Base-by-base conservation (phyloP, 2,797 vertebrate genomes). In the Florisuga fusca region DNA sequence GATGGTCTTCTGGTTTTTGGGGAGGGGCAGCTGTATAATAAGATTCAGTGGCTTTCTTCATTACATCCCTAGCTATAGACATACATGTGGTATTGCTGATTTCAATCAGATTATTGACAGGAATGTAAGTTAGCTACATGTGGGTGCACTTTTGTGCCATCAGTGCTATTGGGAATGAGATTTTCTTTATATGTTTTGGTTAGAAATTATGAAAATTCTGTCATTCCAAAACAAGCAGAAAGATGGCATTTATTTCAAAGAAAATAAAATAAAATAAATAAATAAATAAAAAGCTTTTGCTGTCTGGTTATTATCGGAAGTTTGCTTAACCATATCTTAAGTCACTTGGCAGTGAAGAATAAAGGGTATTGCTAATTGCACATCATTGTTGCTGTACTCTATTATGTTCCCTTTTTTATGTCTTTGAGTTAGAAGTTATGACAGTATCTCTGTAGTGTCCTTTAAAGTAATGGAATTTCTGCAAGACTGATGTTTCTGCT, bases 401-500 rank as follows among this genome's bases (percentile, higher is more conserved):
- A 3, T 63, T 83, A 54, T 48, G 29, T 90, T 90, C 33, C 31
- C 13, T 69, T 90, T 85, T 84, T 90, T 84, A 68, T 91, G 78
- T 89, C 46, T 89, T 92, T 80, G 54, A 84, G 54, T 31, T 91
- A 19, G 9, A 93, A 85, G 54, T 78, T 92, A 66, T 75, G 53
- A 64, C 27, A 63, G 25, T 68, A 84, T 92, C 59, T 79, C 75
- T 83, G 20, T 78, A 45, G 46, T 83, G 66, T 79, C 69, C 57
- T 90, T 83, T 83, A 74, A 85, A 90, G 64, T 87, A 85, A 71
- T 59, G 63, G 46, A 63, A 89, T 95, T 94, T 93, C 69, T 94
- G 62, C 10, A 33, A 93, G 43, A 75, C n/a, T 66, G 69, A 72
- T 80, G 45, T 17, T 94, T 92, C 89, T 94, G 15, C 58, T 93